phyloP scores from a whole-genome alignment of 1,140 invertebrate species.

The Glossosoma conforme region DNA sequence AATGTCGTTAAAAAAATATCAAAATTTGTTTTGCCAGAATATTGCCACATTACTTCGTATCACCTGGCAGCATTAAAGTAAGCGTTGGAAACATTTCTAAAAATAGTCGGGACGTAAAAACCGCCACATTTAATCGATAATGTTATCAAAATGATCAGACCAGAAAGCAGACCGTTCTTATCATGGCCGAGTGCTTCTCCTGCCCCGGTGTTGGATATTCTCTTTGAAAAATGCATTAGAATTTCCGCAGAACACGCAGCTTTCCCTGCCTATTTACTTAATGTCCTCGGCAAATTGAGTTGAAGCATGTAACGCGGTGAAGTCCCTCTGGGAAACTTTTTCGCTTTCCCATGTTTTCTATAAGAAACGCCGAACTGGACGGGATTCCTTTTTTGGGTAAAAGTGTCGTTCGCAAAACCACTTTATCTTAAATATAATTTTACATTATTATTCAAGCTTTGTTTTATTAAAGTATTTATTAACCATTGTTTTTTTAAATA shows the following conservation, averaged over 20 bases:
- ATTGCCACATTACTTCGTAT: no score
- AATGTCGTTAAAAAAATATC: no score
- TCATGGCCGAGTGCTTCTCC: conserved; percentile 4
- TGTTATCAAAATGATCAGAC: conserved; percentile 9
- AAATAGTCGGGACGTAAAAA: no score
- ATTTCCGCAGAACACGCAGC: conserved; percentile 23
- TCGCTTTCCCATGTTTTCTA: conserved; percentile 1
- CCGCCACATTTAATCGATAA: conserved; percentile 11
- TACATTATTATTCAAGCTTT: no score
- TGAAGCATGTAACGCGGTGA: conserved; percentile 15
- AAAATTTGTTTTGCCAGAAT: no score
- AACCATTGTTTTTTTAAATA: no score
- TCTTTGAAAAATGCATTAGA: conserved; percentile 24
- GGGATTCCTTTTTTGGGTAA: not conserved
- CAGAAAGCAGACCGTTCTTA: not conserved
- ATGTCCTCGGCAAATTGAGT: conserved; percentile 19
- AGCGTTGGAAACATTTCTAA: no score
- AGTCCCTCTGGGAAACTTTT: conserved; percentile 6
- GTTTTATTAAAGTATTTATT: no score
- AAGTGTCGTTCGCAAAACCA: no score
- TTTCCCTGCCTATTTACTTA: conserved; percentile 19
- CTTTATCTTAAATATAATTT: no score
- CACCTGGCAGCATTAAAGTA: no score
- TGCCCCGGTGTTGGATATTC: not conserved
- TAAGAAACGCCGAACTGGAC: not conserved